phyloP scores from a whole-genome alignment of 2,888 invertebrate genomes.

The Sarcophaga subvicina region DNA sequence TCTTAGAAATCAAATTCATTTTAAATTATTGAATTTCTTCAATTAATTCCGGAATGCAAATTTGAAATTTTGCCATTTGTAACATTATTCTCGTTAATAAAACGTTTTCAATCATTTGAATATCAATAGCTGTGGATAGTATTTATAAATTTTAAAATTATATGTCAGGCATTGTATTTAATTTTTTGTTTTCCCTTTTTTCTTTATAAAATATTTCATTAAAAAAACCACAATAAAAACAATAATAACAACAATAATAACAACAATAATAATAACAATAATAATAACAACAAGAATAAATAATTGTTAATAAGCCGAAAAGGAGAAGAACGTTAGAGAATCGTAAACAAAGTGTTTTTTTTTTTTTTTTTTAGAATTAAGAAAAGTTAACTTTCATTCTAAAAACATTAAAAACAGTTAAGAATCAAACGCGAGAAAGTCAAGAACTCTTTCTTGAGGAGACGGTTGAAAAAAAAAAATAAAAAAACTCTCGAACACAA shows the following conservation, averaged over 20 bases:
- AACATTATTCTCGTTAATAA: too few relatives aligned
- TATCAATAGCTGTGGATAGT: constrained; percentile 7
- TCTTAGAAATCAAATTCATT: too few relatives aligned
- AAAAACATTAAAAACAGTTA: constrained; percentile 36
- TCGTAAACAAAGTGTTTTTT: neutral
- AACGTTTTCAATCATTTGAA: constrained; percentile 6
- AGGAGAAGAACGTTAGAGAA: constrained; percentile 51
- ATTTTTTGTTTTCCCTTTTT: neutral
- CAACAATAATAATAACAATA: constrained; percentile 1
- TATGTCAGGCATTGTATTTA: neutral
- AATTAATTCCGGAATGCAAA: too few relatives aligned
- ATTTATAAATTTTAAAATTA: neutral
- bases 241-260: neutral
- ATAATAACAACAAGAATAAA: constrained; percentile 40
- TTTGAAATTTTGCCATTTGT: too few relatives aligned
- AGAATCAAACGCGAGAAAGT: constrained; percentile 54
- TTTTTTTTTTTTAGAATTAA: constrained; percentile 1
- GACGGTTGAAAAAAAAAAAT: neutral
- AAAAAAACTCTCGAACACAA: neutral
- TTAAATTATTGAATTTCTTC: too few relatives aligned
- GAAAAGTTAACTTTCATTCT: constrained; percentile 31
- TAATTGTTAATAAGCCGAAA: constrained; percentile 17
- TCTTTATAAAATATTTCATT: constrained; percentile 32
- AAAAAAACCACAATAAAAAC: constrained; percentile 19
- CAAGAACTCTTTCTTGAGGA: constrained; percentile 6